Evolutionary conservation across 2,113 vertebrate species (phyloP).

Genomic region (Colossoma macropomum): DNA sequence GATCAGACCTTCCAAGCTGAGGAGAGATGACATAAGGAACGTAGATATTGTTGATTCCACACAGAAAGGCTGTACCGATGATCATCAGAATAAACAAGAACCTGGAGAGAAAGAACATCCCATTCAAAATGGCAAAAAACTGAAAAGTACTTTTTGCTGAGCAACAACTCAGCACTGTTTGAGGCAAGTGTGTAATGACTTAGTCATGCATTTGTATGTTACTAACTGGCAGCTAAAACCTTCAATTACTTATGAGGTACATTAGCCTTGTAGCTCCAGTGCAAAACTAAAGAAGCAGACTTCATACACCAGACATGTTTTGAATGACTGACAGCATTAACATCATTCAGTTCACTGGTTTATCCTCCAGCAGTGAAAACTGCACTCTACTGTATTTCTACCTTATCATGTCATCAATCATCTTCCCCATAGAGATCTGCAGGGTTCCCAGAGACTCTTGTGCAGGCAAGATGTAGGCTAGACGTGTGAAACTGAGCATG

Average conservation of each 20-base stretch:
- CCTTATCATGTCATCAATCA: constrained; percentile 94
- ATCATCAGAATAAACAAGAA: constrained; percentile 95
- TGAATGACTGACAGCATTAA: neutral
- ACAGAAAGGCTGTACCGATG: constrained; percentile 89
- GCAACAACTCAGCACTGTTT: too few species aligned
- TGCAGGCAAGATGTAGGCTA: constrained; percentile 89
- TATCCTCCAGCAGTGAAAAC: neutral
- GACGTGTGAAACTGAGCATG: constrained; percentile 90
- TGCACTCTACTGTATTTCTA: constrained; percentile 44
- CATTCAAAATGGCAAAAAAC: neutral
- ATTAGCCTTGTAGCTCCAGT: neutral
- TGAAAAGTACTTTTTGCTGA: neutral
- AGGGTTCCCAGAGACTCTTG: constrained; percentile 89
- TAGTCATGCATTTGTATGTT: too few species aligned
- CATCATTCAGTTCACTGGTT: neutral
- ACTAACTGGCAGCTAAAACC: too few species aligned
- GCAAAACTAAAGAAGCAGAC: neutral
- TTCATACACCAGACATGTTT: neutral
- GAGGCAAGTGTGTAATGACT: neutral
- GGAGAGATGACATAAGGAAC: constrained; percentile 84
- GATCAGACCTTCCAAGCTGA: constrained; percentile 82
- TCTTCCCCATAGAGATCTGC: constrained; percentile 92
- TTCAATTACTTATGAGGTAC: neutral
- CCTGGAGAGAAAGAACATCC: constrained; percentile 61
- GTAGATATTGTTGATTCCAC: constrained; percentile 91